These are phyloP conservation scores for Anas georgica DNA, from an alignment of 2,797 vertebrate species.

Conservation along the genomic window DNA sequence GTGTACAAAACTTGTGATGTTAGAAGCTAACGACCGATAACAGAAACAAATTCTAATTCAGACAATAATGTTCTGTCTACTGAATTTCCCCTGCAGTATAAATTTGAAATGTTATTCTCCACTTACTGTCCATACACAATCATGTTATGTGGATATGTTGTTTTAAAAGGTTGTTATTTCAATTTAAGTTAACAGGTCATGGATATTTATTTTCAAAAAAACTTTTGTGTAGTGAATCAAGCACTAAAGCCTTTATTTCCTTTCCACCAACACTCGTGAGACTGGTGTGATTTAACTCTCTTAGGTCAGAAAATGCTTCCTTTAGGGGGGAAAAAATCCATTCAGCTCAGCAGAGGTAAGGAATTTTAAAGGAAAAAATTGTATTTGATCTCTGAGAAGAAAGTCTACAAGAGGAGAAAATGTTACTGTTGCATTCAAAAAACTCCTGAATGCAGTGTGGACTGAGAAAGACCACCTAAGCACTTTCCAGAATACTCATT, in stretches of 20 bases:
- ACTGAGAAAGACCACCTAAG: background rate
- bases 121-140: background rate
- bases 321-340: background rate
- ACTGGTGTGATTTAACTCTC: background rate
- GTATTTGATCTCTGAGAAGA: background rate
- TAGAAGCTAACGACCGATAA: background rate
- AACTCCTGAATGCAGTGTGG: accelerated
- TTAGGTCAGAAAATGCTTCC: background rate
- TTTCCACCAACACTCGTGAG: background rate
- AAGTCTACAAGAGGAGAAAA: background rate
- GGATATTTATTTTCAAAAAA: background rate
- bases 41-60: background rate
- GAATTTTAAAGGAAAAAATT: background rate
- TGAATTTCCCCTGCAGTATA: background rate
- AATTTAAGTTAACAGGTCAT: background rate
- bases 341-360: background rate
- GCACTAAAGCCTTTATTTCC: background rate
- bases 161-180: background rate
- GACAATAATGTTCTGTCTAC: background rate
- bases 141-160: background rate
- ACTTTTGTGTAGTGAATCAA: background rate
- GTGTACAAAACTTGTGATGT: background rate
- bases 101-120: background rate
- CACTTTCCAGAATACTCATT: background rate
- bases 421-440: background rate